Evolutionary conservation across 2,888 invertebrate species (phyloP).

Genomic region (Mesopsocus fuscifrons): DNA sequence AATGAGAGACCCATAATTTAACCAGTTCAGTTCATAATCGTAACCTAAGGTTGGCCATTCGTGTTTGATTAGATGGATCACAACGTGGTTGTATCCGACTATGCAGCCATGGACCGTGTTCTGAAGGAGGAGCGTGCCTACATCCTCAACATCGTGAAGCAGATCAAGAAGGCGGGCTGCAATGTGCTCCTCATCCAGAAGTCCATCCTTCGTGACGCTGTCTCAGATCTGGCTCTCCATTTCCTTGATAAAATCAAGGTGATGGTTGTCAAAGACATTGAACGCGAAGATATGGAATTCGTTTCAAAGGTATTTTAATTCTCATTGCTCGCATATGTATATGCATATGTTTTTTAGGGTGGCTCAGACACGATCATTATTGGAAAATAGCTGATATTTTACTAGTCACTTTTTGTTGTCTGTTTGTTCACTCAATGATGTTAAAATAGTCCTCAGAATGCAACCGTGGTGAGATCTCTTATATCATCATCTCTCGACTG

Average conservation of each 20-base stretch:
- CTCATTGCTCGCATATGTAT: too few species aligned
- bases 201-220: constrained; percentile 65
- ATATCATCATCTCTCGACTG: too few species aligned
- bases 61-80: constrained; percentile 96
- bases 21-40: too few species aligned
- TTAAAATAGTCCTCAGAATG: too few species aligned
- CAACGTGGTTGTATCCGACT: constrained; percentile 90
- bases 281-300: constrained; percentile 95
- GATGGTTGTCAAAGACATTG: constrained; percentile 94
- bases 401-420: too few species aligned
- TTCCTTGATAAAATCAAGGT: constrained; percentile 98
- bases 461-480: too few species aligned
- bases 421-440: too few species aligned
- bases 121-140: constrained; percentile 94
- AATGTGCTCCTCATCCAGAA: constrained; percentile 88
- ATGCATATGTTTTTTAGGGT: too few species aligned
- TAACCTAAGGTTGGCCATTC: too few species aligned
- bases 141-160: constrained; percentile 94
- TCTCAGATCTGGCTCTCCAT: constrained; percentile 92
- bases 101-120: constrained; percentile 99
- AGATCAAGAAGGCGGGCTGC: constrained; percentile 96
- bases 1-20: too few species aligned
- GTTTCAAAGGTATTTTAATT: constrained; percentile 68
- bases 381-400: too few species aligned
- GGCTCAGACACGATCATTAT: too few species aligned